Evolutionary conservation across 2,113 vertebrate genomes (phyloP), one percentile per base, ranked within the genome.

Genomic region (Lampris megalopsis): DNA sequence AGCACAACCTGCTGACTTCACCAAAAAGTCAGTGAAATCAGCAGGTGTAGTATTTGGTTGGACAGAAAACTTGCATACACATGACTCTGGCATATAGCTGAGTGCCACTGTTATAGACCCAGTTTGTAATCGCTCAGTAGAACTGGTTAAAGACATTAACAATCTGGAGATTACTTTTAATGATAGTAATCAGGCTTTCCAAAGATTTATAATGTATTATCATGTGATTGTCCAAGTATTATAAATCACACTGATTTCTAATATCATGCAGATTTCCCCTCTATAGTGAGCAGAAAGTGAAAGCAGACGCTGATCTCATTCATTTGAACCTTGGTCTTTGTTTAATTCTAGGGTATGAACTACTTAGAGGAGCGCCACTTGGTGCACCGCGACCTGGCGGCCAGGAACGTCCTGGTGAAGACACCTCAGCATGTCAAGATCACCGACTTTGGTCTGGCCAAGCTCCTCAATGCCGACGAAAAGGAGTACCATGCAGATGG

Each of bases 401-500:
- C 98, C 47, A 94, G 98, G 71, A 99, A 99, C 0, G 98, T 99
- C 11, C 94, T 99, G 2, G 98, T 99, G 56, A 99, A 99, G 91
- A 96, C 96, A 1, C 98, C 98, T 6, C 96, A 99, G 4, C 98
- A 99, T 0, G 95, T 99, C 72, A 99, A 97, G 91, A 99, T 99
- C 89, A 99, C 98, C 0, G 98, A 99, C 88, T 99, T 99, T 1
- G 98, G 98, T 61, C 88, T 99, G 91, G 97, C 98, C 68, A 99
- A 98, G 73, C 94, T 99, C 65, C 96, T 99, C 0, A 97, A 94
- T 0, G 96, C 97, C 0, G 97, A 99, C 0, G 98, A 99, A 89
- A 99, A 99, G 71, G 98, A 97, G 66, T 99, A 99, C 60, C 97
- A 98, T 0, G 98, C 98, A 0, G 98, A 99, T 73, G 98, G 98